Conservation (phyloP, 2,888 invertebrate species). For the Catocala nupta region DNA sequence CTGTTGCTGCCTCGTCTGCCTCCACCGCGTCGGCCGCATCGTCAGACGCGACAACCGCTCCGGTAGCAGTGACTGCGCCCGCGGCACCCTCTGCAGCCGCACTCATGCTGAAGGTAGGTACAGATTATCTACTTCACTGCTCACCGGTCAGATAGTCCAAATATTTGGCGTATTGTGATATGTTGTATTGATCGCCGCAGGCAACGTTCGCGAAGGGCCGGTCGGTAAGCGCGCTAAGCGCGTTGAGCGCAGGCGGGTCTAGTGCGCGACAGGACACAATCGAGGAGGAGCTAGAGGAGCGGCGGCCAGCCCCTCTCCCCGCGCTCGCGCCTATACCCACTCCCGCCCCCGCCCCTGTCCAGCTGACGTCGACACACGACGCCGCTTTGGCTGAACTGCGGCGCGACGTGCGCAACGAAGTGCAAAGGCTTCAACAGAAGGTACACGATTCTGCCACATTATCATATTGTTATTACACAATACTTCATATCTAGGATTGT, state of each 20-base stretch:
- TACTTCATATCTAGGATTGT: too few species aligned
- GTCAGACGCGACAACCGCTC: conserved; percentile 67
- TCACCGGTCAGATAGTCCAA: too few species aligned
- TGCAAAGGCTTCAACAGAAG: conserved; percentile 80
- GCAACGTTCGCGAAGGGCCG: conserved; percentile 72
- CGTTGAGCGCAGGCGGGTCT: conserved; percentile 76
- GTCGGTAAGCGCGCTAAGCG: conserved; percentile 75
- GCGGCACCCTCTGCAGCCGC: conserved; percentile 39
- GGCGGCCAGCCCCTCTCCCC: conserved; percentile 42
- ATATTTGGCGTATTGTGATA: too few species aligned
- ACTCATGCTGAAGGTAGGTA: conserved; percentile 44
- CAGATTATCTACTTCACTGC: too few species aligned
- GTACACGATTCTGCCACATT: conserved; percentile 38
- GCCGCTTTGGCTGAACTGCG: conserved; percentile 85
- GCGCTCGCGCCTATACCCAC: conserved; percentile 46
- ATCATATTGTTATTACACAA: too few species aligned
- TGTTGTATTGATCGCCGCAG: conserved; percentile 46
- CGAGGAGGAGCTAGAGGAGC: conserved; percentile 62
- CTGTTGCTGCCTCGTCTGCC: conserved; percentile 77
- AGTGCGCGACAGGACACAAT: conserved; percentile 56
- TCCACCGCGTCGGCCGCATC: conserved; percentile 51
- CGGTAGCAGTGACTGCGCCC: conserved; percentile 75
- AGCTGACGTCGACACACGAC: conserved; percentile 62
- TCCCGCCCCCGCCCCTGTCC: conserved; percentile 54
- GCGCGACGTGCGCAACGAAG: conserved; percentile 77